These are phyloP conservation scores for Piezodorus guildinii DNA, from an alignment of 1,140 invertebrate species.

Conservation along the genomic window DNA sequence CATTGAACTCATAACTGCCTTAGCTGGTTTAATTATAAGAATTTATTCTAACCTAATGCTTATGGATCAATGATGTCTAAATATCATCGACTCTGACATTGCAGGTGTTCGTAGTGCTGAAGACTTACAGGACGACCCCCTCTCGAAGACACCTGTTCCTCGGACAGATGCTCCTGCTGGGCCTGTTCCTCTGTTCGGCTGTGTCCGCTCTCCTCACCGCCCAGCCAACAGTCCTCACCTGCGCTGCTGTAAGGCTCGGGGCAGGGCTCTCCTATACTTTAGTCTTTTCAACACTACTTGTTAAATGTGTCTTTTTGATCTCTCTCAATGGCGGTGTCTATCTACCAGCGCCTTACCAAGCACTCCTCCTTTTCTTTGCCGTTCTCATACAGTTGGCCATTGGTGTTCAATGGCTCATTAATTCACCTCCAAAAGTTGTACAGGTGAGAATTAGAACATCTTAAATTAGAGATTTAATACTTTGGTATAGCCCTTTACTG, in stretches of 20 bases:
- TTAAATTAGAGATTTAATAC: background rate
- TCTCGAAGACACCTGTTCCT: constrained; percentile 78
- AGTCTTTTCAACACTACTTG: constrained; percentile 82
- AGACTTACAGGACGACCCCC: constrained; percentile 61
- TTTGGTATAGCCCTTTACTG: background rate
- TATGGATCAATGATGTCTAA: no score
- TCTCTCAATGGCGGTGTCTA: constrained; percentile 85
- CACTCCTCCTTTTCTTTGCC: constrained; percentile 77
- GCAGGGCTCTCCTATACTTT: constrained; percentile 76
- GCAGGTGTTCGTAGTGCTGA: constrained; percentile 30
- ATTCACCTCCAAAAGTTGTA: constrained; percentile 49
- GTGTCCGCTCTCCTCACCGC: constrained; percentile 67
- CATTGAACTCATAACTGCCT: no score
- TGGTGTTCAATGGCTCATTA: constrained; percentile 72
- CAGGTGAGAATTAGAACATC: constrained; percentile 31
- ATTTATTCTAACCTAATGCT: no score
- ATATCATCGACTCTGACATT: background rate
- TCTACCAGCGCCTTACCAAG: constrained; percentile 80
- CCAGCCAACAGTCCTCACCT: constrained; percentile 65
- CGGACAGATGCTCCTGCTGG: constrained; percentile 79
- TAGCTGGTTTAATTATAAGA: no score
- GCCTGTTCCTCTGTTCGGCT: constrained; percentile 70
- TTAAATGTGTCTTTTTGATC: constrained; percentile 87
- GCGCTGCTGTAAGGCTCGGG: constrained; percentile 70
- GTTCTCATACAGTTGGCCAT: constrained; percentile 81